Percentiles rank a stretch among this genome's conserved stretches.
phyloP scores from a whole-genome alignment of 2,797 vertebrate species.

The Lateolabrax maculatus region DNA sequence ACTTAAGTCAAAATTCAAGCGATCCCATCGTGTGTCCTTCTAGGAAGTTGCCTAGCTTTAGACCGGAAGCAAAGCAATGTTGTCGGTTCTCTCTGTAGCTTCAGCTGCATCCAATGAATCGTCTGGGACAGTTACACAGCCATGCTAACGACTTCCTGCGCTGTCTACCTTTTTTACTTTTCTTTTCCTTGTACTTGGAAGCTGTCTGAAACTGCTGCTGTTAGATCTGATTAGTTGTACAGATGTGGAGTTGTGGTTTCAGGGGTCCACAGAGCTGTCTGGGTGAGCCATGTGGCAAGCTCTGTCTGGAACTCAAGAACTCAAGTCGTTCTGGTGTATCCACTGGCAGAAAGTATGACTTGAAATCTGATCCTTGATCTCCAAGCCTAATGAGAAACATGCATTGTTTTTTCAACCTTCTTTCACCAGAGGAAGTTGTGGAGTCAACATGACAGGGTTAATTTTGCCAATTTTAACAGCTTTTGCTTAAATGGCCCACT shows the following conservation, averaged over 20 bases:
- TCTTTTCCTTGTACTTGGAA: constrained; percentile 19
- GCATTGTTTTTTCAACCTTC: constrained; percentile 56
- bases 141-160: constrained; percentile 30
- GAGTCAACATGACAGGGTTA: not conserved
- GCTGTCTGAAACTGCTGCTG: constrained; percentile 24
- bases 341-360: constrained; percentile 27
- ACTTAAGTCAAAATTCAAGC: constrained; percentile 9
- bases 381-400: constrained; percentile 67
- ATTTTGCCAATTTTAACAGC: not conserved
- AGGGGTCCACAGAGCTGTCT: constrained; percentile 55
- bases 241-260: constrained; percentile 73
- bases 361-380: constrained; percentile 52
- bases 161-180: constrained; percentile 24
- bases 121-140: not conserved
- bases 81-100: constrained; percentile 16
- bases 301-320: constrained; percentile 72
- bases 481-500: not conserved
- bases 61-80: constrained; percentile 27
- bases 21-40: constrained; percentile 10
- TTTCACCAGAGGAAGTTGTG: constrained; percentile 28
- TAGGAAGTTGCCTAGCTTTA: constrained; percentile 37
- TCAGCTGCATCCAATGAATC: constrained; percentile 34
- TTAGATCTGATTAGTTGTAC: constrained; percentile 65
- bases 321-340: constrained; percentile 57
- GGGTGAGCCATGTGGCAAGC: constrained; percentile 60